Percentiles rank a stretch among this genome's conserved stretches.
Evolutionary conservation across 2,113 vertebrate species (phyloP).

Genomic region (Okapia johnstoni): DNA sequence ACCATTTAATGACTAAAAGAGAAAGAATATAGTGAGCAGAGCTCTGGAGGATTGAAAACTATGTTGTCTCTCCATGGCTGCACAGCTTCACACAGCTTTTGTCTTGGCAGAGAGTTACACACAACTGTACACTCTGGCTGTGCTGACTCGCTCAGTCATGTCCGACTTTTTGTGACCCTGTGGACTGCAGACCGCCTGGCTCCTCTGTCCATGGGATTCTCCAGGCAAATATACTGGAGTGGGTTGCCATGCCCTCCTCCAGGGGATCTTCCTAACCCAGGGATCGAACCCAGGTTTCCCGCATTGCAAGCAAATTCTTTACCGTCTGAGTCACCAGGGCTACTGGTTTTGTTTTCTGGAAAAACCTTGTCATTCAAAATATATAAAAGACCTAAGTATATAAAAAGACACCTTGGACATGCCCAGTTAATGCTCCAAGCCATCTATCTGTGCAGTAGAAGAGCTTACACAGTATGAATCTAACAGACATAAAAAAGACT

Average conservation of each 20-base stretch:
- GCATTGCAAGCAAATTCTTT: background rate
- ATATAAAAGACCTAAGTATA: background rate
- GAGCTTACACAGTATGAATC: background rate
- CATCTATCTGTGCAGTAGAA: background rate
- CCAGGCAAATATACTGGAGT: background rate
- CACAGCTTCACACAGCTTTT: background rate
- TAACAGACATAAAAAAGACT: background rate
- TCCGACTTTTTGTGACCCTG: background rate
- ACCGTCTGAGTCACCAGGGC: background rate
- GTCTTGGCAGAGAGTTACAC: background rate
- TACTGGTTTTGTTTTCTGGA: background rate
- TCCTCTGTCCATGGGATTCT: background rate
- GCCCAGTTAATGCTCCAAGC: background rate
- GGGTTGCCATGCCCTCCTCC: background rate
- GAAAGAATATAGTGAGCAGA: background rate
- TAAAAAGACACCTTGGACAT: background rate
- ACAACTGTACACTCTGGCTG: background rate
- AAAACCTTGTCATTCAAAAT: slow-evolving; percentile 7
- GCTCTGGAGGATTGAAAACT: background rate
- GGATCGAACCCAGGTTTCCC: background rate
- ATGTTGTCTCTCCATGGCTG: background rate
- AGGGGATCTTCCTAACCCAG: background rate
- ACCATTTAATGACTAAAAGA: background rate
- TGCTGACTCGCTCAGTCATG: background rate
- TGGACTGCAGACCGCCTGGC: background rate